Evolutionary conservation across 2,888 invertebrate genomes (phyloP).

Genomic region (Eristalinus aeneus): DNA sequence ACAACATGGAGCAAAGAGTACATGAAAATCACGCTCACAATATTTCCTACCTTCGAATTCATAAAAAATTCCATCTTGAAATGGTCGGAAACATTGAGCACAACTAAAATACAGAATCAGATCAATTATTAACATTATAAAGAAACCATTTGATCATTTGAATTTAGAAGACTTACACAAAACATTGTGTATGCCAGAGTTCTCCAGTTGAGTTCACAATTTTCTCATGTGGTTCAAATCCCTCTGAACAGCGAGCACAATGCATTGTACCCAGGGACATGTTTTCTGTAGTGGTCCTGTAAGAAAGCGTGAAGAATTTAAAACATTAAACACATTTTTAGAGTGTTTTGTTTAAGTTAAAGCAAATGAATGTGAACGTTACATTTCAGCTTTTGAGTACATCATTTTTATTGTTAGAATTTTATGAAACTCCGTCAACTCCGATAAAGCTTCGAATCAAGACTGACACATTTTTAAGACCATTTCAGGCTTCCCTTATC

Average conservation of each 20-base stretch:
- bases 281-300: conserved; percentile 76
- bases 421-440: conserved; percentile 16
- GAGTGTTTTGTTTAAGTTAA: conserved; percentile 19
- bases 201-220: conserved; percentile 99
- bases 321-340: background rate
- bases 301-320: conserved; percentile 10
- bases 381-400: conserved; percentile 77
- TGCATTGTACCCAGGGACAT: conserved; percentile 96
- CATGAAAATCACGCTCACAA: conserved; percentile 99
- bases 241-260: conserved; percentile 97
- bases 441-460: conserved; percentile 24
- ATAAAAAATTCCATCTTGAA: conserved; percentile 98
- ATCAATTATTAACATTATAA: background rate
- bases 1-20: conserved; percentile 96
- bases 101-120: conserved; percentile 84
- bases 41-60: conserved; percentile 99
- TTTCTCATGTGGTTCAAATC: conserved; percentile 97
- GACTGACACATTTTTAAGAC: conserved; percentile 27
- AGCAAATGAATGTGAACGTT: conserved; percentile 58
- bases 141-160: background rate
- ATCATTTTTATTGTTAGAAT: conserved; percentile 73
- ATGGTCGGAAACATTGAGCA: conserved; percentile 99
- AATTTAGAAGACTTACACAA: conserved; percentile 90
- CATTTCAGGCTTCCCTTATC: conserved; percentile 49
- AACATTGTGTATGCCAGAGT: conserved; percentile 99